These are phyloP conservation scores for Bombus huntii DNA, from an alignment of 1,140 invertebrate species.

Conservation along the genomic window DNA sequence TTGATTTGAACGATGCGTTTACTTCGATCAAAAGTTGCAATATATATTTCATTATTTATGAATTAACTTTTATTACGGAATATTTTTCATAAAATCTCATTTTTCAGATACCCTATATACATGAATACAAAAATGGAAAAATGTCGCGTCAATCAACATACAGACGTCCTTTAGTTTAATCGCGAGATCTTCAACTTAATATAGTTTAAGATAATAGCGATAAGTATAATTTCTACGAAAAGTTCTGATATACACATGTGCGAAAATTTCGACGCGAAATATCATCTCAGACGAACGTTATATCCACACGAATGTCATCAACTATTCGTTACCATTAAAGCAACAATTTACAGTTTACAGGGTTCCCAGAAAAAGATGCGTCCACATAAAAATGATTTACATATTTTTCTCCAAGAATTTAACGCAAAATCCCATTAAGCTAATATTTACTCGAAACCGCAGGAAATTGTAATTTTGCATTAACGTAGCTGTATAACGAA, in stretches of 20 bases:
- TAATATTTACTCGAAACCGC: too few relatives aligned
- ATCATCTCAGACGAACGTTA: background rate
- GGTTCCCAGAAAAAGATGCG: too few relatives aligned
- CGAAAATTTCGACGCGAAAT: constrained; percentile 10
- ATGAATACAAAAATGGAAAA: background rate
- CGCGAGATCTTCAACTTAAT: background rate
- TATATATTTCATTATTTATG: too few relatives aligned
- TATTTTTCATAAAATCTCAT: too few relatives aligned
- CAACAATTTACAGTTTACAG: too few relatives aligned
- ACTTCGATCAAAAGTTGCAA: too few relatives aligned
- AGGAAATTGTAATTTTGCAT: background rate
- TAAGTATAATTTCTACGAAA: background rate
- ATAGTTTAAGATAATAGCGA: background rate
- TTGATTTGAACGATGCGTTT: too few relatives aligned
- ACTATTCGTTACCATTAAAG: background rate
- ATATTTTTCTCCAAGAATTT: too few relatives aligned
- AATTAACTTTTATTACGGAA: too few relatives aligned
- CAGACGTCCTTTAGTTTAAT: background rate
- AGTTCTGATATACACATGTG: background rate
- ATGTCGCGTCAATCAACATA: background rate
- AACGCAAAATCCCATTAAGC: too few relatives aligned
- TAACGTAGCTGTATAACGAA: background rate
- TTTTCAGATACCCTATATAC: too few relatives aligned
- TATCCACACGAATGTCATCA: constrained; percentile 11
- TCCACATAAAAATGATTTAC: too few relatives aligned